Base-by-base conservation (phyloP, 2,113 vertebrate species). In the Brachypodius melanocephalos region DNA sequence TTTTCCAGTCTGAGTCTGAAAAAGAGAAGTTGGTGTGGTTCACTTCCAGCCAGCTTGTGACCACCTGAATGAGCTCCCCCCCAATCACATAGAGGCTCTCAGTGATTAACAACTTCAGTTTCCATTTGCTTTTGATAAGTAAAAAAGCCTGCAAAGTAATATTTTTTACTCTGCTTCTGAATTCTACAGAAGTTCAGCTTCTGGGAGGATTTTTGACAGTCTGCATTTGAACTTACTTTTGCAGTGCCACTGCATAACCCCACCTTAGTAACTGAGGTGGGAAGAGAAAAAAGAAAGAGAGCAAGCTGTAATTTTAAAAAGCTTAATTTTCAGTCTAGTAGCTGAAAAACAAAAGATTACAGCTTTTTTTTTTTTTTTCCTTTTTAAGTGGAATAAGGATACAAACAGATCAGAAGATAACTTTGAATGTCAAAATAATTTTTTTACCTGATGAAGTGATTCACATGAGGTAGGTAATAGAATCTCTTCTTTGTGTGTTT, bases 1-100 rank as follows among this genome's bases (percentile, higher is more conserved):
- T 99, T 98, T 96, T 99, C 99, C 57, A 97, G 17, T 87, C 97
- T 98, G 63, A 99, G 96, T 94, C 99, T 99, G 94, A 78, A 97
- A 97, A 51, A 84, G 91, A 93, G 61, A 95, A 85, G n/a, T 61
- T 45, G 22, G 8, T 9, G 7, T 54, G 31, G 42, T 77, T 86
- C 57, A 62, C n/a, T 85, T 80, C 54, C 14, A 62, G 40, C 18
- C 28, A 73, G 15, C 12, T 29, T 63, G 17, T 62, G 76, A 68
- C 19, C 36, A 9, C 12, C 28, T 51, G 36, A 16, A 45, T 49
- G 5, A 67, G 24, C n/a, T 65, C 28, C 3, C 15, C 32, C 28
- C 4, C 17, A 24, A 2, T 43, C 58, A 73, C 20, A 29, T 0
- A 85, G 32, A 82, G 16, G 17, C 22, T 59, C n/a, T 24, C 40